Base-by-base conservation (phyloP, 2,888 invertebrate species). In the Helicoverpa assulta region DNA sequence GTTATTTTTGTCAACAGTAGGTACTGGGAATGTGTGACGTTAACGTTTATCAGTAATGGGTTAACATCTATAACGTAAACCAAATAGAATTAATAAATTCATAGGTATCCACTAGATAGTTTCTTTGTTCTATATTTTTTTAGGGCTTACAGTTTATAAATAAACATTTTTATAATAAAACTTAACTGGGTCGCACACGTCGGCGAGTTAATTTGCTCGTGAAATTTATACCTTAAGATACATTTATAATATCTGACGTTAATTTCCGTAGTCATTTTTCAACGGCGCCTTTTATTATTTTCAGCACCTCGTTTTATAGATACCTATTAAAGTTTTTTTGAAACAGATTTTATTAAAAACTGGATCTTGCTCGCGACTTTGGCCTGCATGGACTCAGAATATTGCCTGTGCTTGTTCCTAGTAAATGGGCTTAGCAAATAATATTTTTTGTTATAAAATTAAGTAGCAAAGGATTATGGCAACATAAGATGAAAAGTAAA, bases 171-270 rank as follows among this genome's bases (percentile, higher is more conserved):
- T 61, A 73, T 63, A 67, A 63, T 66, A 37, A 59, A 63, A 58
- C 51, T 52, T 47, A 76, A 79, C 68, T 79, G 14, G 76, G 75
- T 79, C 79, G 51, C 63, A 8, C 37, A 63, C 67, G 68, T 79
- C 68, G 19, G 51, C 63, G 21, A 47, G 47, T 61, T 54, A 64
- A 79, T 67, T 54, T 52, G 43, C 57, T 68, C 33, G 26, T 61
- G 63, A 60, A 74, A 78, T 56, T 63, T 59, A 53, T 53, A 47
- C 53, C 33, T 57, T 58, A 14, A 72, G 16, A 67, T 56, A 60
- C 47, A 69, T 70, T 64, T 56, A 73, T 75, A 53, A 78, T 67
- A 57, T 52, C 43, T 51, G 62, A 76, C 59, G 26, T 56, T 57
- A 73, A 73, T 76, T 63, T 73, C 56, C 72, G 51, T 52, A 56